Percentiles rank a stretch among this genome's conserved stretches.
Evolutionary conservation across 2,888 invertebrate genomes (phyloP).

Genomic region (Drosophila koepferae): DNA sequence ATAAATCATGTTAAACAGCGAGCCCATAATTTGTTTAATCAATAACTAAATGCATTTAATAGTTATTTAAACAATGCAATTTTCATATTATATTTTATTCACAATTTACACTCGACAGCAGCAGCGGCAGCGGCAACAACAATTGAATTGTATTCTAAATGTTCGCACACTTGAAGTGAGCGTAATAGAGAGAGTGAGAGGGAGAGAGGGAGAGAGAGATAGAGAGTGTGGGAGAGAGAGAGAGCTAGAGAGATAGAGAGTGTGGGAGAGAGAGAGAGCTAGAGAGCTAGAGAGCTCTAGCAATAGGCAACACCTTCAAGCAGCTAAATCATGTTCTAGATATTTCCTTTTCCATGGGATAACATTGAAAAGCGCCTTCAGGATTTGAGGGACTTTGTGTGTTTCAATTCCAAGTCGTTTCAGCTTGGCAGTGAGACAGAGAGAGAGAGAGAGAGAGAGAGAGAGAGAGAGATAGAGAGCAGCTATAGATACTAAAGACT

Average conservation of each 20-base stretch:
- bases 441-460: not conserved
- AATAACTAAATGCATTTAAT: constrained; percentile 59
- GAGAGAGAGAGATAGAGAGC: not conserved
- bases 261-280: not conserved
- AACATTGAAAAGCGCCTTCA: constrained; percentile 1
- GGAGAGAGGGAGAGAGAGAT: not conserved
- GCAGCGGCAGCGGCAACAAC: constrained; percentile 6
- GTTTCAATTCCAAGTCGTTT: not conserved
- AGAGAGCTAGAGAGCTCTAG: not conserved
- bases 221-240: too few relatives aligned
- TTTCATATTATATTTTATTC: constrained; percentile 5
- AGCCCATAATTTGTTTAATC: constrained; percentile 45
- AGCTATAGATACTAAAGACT: too few relatives aligned
- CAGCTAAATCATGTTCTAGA: constrained; percentile 5
- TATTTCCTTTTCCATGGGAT: constrained; percentile 23
- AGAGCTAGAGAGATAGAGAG: not conserved
- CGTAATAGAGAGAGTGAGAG: not conserved
- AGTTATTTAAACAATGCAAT: constrained; percentile 51
- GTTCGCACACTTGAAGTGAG: constrained; percentile 64
- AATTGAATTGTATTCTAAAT: constrained; percentile 16
- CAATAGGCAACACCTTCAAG: constrained; percentile 32
- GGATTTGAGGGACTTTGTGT: constrained; percentile 4
- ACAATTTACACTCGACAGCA: constrained; percentile 23
- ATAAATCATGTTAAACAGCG: constrained; percentile 40
- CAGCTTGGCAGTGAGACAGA: not conserved